Base-by-base conservation (phyloP, 2,797 vertebrate species). In the Coluber constrictor region DNA sequence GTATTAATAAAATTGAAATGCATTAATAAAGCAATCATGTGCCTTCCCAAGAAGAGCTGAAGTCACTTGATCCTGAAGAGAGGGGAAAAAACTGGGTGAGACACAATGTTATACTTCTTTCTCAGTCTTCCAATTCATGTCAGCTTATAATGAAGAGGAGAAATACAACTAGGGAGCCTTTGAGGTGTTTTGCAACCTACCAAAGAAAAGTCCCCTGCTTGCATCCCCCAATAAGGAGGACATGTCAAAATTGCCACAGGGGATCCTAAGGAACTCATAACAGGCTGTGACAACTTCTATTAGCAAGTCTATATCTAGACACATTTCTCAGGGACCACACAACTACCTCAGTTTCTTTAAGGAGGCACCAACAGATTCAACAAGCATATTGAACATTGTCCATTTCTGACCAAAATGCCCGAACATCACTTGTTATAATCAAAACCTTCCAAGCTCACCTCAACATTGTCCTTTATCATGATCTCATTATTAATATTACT, bases 21-120 rank as follows among this genome's bases (percentile, higher is more conserved):
- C 56, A 60, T 43, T 25, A 25, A 59, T 59, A 60, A 88, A 43
- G 20, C 23, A 59, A 37, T 37, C 87, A 88, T 37, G 7, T 12
- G 9, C 20, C 37, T 47, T 83, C 79, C 20, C 20, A 25, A 83
- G 37, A 83, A 83, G 37, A 83, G 43, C 79, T 79, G 70, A 43
- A 79, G 70, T 79, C 3, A 79, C 37, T 83, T 83, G 37, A 88
- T 88, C 55, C 32, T 32, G 55, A 59, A 23, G 55, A 18, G n/a
- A 9, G 4, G 2, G n/a, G 54, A 8, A 0, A 3, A 8, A 37
- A 57, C 0, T 0, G 10, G 18, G 29, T 2, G 47, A 88, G 55
- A 9, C n/a, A 7, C n/a, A 59, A 88, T 11, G 4, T 25, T 83
- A 25, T 6, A 88, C n/a, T 56, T 32, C 16, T 87, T 11, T 32